Conservation (phyloP, 2,797 vertebrate species). For the Gouania willdenowi region DNA sequence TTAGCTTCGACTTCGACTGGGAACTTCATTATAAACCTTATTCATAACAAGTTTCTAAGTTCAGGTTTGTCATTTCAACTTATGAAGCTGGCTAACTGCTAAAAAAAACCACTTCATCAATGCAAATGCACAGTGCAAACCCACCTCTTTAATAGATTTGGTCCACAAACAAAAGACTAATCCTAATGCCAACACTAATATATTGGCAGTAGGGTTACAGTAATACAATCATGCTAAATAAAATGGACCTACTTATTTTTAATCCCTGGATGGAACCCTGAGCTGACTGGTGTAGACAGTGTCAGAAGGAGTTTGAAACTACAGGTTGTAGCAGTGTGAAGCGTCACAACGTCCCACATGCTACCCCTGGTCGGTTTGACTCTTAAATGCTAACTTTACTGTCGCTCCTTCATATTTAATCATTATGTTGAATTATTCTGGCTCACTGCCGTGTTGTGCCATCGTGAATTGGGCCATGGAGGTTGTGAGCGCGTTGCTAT, state of each 20-base stretch:
- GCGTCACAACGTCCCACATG: slow-evolving; percentile 13
- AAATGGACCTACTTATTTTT: background rate
- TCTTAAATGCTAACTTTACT: slow-evolving; percentile 35
- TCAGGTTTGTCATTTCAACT: no score
- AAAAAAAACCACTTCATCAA: no score
- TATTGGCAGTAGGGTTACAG: no score
- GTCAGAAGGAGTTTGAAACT: slow-evolving; percentile 54
- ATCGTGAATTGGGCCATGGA: slow-evolving; percentile 58
- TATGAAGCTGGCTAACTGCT: no score
- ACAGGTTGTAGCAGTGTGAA: slow-evolving; percentile 37
- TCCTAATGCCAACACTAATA: no score
- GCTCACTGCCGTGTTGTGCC: slow-evolving; percentile 65
- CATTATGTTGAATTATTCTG: slow-evolving; percentile 74
- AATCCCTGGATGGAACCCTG: slow-evolving; percentile 5
- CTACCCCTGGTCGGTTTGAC: slow-evolving; percentile 35
- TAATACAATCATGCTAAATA: background rate
- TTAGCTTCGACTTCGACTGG: no score
- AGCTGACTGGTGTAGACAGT: slow-evolving; percentile 19
- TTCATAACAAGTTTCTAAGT: no score
- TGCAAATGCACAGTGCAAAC: no score
- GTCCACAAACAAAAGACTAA: no score
- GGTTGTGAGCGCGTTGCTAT: slow-evolving; percentile 28
- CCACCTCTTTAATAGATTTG: no score
- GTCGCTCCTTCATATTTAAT: slow-evolving; percentile 73
- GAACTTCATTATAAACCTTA: no score